These are phyloP conservation scores for Drosophila trichaetosa DNA, from an alignment of 2,888 invertebrate species.

Conservation along the genomic window DNA sequence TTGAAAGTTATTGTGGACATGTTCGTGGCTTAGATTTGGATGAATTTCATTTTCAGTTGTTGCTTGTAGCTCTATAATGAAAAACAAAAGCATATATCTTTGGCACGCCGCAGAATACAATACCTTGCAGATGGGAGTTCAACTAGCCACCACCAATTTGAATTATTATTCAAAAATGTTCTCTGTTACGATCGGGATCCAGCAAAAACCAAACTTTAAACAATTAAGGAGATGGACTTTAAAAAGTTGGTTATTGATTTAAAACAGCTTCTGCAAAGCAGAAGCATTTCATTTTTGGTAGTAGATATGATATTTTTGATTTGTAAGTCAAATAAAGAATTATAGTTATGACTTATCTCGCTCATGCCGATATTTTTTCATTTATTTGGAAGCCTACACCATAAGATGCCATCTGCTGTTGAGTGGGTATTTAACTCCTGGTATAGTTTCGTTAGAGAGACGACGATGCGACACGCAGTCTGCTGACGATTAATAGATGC, in stretches of 20 bases:
- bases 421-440: background rate
- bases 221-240: background rate
- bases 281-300: background rate
- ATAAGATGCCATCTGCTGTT: slow-evolving; percentile 4
- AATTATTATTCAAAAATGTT: background rate
- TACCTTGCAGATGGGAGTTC: background rate
- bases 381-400: background rate
- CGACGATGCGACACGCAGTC: slow-evolving; percentile 19
- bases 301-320: background rate
- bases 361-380: background rate
- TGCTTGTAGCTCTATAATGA: background rate
- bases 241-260: background rate
- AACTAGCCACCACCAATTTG: background rate
- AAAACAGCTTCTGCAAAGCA: background rate
- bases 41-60: background rate
- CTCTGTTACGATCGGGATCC: fast-evolving
- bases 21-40: background rate
- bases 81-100: background rate
- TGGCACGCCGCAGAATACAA: background rate
- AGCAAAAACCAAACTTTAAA: background rate
- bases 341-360: background rate
- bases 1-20: background rate
- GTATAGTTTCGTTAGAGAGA: background rate
- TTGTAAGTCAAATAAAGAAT: background rate
- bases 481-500: slow-evolving; percentile 23